Evolutionary conservation across 2,797 vertebrate genomes (phyloP).

Genomic region (Lepilemur septentrionalis): DNA sequence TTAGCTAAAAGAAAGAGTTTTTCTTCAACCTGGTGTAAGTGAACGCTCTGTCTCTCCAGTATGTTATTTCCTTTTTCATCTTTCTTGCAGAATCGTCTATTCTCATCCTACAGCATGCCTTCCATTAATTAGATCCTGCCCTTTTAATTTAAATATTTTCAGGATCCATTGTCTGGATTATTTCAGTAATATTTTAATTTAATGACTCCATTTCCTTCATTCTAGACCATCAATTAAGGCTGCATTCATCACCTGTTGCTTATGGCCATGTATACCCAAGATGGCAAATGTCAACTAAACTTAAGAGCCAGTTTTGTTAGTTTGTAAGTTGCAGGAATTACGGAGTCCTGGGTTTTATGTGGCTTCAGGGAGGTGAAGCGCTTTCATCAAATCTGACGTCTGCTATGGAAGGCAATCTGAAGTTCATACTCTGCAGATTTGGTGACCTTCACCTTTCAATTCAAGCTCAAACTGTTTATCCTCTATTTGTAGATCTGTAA

Average conservation of each 20-base stretch:
- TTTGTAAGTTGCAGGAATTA: not conserved
- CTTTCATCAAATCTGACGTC: not conserved
- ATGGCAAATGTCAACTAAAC: not conserved
- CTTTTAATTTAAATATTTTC: not conserved
- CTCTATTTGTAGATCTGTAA: not conserved
- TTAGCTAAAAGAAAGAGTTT: not conserved
- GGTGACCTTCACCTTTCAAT: not conserved
- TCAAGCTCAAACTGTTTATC: not conserved
- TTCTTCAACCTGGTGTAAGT: not conserved
- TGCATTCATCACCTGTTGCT: not conserved
- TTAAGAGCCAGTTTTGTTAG: not conserved
- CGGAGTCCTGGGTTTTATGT: not conserved
- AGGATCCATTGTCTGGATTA: not conserved
- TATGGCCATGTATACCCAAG: not conserved
- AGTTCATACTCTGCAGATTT: not conserved
- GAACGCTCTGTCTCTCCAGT: not conserved
- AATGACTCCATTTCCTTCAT: not conserved
- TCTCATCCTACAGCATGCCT: not conserved
- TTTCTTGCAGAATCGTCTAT: not conserved
- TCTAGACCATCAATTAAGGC: too few relatives aligned
- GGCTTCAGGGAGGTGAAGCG: not conserved
- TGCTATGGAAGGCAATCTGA: not conserved
- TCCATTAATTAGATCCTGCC: not conserved
- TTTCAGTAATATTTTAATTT: not conserved
- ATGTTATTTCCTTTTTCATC: not conserved